These are phyloP conservation scores for Proisotoma minuta DNA, from an alignment of 2,888 invertebrate genomes.

Conservation along the genomic window DNA sequence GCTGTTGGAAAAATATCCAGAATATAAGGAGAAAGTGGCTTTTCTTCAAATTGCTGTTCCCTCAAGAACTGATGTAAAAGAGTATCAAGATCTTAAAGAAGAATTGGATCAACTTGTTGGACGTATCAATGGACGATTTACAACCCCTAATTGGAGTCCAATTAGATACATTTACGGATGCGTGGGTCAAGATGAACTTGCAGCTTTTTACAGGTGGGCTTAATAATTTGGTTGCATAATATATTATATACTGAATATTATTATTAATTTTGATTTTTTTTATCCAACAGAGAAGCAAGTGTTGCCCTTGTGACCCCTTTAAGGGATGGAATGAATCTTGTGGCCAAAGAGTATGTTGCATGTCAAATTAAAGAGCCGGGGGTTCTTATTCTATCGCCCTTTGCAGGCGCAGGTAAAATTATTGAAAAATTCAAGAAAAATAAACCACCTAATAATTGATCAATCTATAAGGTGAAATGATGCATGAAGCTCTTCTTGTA, in stretches of 20 bases:
- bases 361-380: conserved; percentile 83
- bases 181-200: conserved; percentile 77
- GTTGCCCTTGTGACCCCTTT: conserved; percentile 83
- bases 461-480: conserved; percentile 64
- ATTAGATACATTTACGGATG: conserved; percentile 85
- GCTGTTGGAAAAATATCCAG: conserved; percentile 74
- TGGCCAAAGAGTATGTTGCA: conserved; percentile 77
- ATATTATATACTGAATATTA: not conserved
- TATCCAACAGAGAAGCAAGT: conserved; percentile 60
- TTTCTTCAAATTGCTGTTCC: conserved; percentile 82
- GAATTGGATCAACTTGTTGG: conserved; percentile 87
- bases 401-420: conserved; percentile 69
- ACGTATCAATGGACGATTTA: conserved; percentile 80
- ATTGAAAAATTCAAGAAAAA: not conserved
- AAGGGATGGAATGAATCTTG: conserved; percentile 51
- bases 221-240: not conserved
- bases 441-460: not conserved
- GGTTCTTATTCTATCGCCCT: conserved; percentile 81
- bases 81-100: conserved; percentile 82
- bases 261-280: not conserved
- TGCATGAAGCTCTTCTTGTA: conserved; percentile 85
- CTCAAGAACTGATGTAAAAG: conserved; percentile 81
- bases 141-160: conserved; percentile 88
- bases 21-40: conserved; percentile 71
- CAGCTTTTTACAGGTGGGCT: conserved; percentile 67